These are phyloP conservation scores for Enhydra lutris DNA, from an alignment of 2,113 vertebrate species.

Conservation along the genomic window DNA sequence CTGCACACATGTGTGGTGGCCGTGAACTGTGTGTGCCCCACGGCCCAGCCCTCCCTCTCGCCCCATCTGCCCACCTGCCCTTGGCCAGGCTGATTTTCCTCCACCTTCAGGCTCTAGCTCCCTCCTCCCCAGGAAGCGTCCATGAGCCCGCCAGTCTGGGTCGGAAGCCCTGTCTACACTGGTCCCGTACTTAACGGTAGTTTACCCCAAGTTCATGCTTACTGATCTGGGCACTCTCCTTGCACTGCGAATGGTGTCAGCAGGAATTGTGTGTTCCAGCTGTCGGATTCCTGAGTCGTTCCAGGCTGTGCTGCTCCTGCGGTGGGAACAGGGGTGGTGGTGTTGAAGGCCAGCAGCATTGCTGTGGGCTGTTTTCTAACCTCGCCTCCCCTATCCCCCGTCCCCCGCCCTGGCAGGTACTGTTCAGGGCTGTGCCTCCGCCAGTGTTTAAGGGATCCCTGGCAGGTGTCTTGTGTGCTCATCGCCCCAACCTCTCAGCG, in stretches of 20 bases:
- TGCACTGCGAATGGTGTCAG: background rate
- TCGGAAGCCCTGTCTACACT: background rate
- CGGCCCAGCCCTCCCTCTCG: fast-evolving
- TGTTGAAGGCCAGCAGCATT: background rate
- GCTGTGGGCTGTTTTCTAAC: background rate
- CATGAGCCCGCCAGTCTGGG: too few relatives aligned
- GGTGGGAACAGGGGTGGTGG: too few relatives aligned
- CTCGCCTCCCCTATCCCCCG: too few relatives aligned
- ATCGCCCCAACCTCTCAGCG: background rate
- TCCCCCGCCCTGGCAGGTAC: fast-evolving
- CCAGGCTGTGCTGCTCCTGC: too few relatives aligned
- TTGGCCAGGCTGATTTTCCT: background rate
- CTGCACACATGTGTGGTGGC: fast-evolving
- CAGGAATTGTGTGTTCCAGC: background rate
- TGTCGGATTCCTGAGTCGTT: background rate
- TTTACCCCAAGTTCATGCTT: background rate
- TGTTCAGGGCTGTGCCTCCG: fast-evolving
- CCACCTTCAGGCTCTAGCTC: background rate
- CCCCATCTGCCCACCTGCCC: background rate
- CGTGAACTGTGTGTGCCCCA: fast-evolving
- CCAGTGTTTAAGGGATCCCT: background rate
- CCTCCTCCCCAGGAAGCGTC: background rate
- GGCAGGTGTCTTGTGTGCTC: fast-evolving
- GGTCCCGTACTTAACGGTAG: too few relatives aligned
- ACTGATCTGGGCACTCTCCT: background rate